A percentile compares a stretch with the other conserved stretches of the same genome.
Evolutionary conservation across 2,113 vertebrate genomes (phyloP).

Genomic region (Cercocebus atys): DNA sequence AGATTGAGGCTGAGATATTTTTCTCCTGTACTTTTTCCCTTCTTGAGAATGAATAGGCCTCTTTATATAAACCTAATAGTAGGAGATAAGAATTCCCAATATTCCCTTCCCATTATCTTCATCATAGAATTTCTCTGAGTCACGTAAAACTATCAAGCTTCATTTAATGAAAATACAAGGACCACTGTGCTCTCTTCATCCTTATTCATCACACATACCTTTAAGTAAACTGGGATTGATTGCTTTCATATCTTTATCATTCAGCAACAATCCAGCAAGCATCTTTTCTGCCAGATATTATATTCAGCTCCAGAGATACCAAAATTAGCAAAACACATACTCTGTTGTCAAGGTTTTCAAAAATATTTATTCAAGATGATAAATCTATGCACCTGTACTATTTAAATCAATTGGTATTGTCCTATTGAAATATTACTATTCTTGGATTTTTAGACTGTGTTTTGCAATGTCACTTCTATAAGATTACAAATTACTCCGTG

Average conservation of each 20-base stretch:
- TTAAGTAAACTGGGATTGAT: conserved; percentile 1
- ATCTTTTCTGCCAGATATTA: conserved; percentile 32
- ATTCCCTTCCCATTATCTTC: neutral
- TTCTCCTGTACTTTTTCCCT: neutral
- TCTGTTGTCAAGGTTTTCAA: neutral
- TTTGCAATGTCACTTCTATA: conserved; percentile 6
- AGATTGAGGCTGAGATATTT: neutral
- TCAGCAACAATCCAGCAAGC: neutral
- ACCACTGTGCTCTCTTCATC: neutral
- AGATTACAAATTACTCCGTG: neutral
- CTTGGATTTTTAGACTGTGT: conserved; percentile 31
- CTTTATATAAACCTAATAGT: neutral
- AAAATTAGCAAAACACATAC: conserved; percentile 15
- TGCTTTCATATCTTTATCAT: neutral
- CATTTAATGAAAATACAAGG: neutral
- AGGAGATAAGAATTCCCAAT: neutral
- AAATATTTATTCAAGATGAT: neutral
- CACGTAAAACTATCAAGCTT: neutral
- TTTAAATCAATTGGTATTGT: conserved; percentile 20
- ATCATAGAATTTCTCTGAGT: neutral
- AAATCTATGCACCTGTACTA: neutral
- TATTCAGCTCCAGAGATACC: neutral
- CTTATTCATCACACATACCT: neutral
- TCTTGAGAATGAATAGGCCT: neutral
- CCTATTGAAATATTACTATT: neutral